Evolutionary conservation across 2,888 invertebrate species (phyloP).

Genomic region (Drosophila meridiana): DNA sequence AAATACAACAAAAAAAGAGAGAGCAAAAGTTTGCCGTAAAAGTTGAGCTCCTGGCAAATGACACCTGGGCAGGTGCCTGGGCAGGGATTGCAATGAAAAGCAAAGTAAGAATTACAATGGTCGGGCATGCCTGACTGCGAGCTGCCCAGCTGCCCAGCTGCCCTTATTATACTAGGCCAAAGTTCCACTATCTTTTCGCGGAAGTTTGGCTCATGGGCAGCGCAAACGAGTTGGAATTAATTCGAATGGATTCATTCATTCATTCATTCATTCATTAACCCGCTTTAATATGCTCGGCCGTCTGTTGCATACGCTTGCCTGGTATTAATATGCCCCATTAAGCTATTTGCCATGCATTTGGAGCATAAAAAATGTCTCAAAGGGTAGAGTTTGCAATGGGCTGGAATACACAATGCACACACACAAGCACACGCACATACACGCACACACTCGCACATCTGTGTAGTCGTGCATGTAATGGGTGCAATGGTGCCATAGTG

Average conservation of each 20-base stretch:
- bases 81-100: conserved; percentile 6
- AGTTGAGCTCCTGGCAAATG: conserved; percentile 21
- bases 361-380: conserved; percentile 1
- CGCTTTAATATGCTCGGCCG: background rate
- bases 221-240: background rate
- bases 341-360: background rate
- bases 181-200: background rate
- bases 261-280: background rate
- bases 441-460: too few species aligned
- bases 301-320: background rate
- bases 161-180: too few species aligned
- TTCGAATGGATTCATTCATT: background rate
- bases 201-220: background rate
- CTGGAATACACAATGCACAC: background rate
- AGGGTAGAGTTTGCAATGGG: conserved; percentile 14
- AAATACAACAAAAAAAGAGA: background rate
- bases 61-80: conserved; percentile 7
- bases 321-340: background rate
- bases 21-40: conserved; percentile 51
- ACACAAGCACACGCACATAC: background rate
- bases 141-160: background rate
- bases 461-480: conserved; percentile 10
- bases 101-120: background rate
- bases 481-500: conserved; percentile 5
- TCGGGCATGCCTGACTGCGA: background rate